Evolutionary conservation across 1,140 invertebrate species (phyloP).

Genomic region (Hyphantria cunea): DNA sequence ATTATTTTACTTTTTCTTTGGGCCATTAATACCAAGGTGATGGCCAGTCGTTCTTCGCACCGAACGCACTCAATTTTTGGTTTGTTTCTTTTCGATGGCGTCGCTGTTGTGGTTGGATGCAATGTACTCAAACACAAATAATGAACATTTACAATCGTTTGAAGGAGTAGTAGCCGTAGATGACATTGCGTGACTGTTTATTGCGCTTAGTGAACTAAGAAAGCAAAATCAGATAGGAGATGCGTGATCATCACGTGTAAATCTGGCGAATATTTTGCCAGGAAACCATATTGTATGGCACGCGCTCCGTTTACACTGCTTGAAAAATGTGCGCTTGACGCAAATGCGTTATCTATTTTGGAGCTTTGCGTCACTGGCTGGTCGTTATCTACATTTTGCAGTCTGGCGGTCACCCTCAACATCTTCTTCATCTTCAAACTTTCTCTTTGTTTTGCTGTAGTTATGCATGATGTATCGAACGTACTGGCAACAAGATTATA

Average conservation of each 20-base stretch:
- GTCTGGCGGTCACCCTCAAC: constrained; percentile 68
- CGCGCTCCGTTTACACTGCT: constrained; percentile 71
- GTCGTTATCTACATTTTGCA: constrained; percentile 68
- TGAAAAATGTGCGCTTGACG: constrained; percentile 79
- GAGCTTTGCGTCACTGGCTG: constrained; percentile 72
- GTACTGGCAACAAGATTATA: constrained; percentile 31
- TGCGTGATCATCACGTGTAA: constrained; percentile 59
- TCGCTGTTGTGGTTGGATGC: background rate
- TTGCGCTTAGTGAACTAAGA: constrained; percentile 31
- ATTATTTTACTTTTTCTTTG: constrained; percentile 68
- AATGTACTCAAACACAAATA: no score
- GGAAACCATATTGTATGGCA: constrained; percentile 69
- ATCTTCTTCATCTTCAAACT: constrained; percentile 39
- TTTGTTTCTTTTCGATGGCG: constrained; percentile 12
- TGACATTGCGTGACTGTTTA: no score
- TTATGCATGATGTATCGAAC: background rate
- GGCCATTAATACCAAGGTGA: constrained; percentile 65
- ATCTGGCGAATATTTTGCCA: constrained; percentile 69
- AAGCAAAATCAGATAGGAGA: constrained; percentile 53
- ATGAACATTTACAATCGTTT: no score
- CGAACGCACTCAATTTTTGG: constrained; percentile 8
- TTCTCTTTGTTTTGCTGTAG: constrained; percentile 4
- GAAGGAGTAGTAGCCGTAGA: no score
- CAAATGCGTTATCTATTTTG: constrained; percentile 81
- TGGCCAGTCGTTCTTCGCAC: constrained; percentile 44